Evolutionary conservation across 2,888 invertebrate genomes (phyloP), one percentile per base, ranked within the genome.

Genomic region (Polylopha cassiicola): DNA sequence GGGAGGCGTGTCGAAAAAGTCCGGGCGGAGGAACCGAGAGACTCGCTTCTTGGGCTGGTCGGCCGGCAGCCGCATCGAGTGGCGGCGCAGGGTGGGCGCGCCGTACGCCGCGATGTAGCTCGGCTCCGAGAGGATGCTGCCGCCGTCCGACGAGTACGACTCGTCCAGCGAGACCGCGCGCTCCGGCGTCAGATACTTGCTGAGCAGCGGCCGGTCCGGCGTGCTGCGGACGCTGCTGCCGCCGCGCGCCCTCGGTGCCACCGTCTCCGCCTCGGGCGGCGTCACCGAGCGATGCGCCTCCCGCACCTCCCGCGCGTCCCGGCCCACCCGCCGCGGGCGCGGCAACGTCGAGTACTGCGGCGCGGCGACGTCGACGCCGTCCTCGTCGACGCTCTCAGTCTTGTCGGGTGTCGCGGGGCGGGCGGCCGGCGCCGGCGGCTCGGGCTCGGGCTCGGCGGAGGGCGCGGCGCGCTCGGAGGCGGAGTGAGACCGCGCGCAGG

Each of bases 11-110:
- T 93, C 92, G 61, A 90, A 92, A 64, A 93, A 93, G 68, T 94
- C 94, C 0, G 93, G 91, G 16, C 94, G 87, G 41, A 94, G 73
- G 71, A 93, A 94, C 39, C 94, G 81, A 4, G 92, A 92, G 41
- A 92, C 88, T 46, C 91, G 87, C 31, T 90, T 88, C 37, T 87
- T 87, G 18, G 85, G 79, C 38, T 85, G 82, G 15, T 84, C 79
- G 14, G 17, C 55, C 57, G 3, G 65, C 47, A 67, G 59, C 36
- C 73, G 68, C 52, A 73, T 52, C 23, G 76, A 72, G 56, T 70
- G 72, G 1, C 78, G 73, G 6, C 76, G 66, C 39, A 64, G 50
- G 17, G 50, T 46, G 6, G 63, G 54, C 4, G 64, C 46, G 10
- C 72, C 75, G 56, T 65, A 87, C 50, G 51, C 86, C 58, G 65